These are phyloP conservation scores for Nymphalis io DNA, from an alignment of 1,140 invertebrate species.

Conservation along the genomic window DNA sequence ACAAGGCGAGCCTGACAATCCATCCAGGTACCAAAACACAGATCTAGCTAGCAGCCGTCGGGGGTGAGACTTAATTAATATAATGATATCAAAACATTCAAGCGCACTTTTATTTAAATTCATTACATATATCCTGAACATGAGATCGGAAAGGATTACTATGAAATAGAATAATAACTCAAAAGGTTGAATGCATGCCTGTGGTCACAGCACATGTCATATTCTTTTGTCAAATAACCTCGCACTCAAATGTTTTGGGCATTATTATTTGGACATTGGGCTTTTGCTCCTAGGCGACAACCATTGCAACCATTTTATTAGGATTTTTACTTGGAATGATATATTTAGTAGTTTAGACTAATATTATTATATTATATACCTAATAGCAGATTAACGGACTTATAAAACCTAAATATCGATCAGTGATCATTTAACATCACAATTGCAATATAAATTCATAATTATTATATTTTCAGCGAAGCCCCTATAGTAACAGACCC, in stretches of 20 bases:
- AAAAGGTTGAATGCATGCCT: not conserved
- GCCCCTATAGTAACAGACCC: slow-evolving; percentile 55
- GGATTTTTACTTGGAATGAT: no score
- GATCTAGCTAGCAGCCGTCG: slow-evolving; percentile 56
- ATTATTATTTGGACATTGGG: not conserved
- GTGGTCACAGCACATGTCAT: not conserved
- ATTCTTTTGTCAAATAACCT: not conserved
- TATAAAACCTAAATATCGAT: no score
- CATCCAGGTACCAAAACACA: slow-evolving; percentile 74
- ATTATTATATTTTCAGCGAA: slow-evolving; percentile 47
- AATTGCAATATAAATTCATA: no score
- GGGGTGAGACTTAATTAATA: slow-evolving; percentile 60
- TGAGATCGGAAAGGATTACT: slow-evolving; percentile 4
- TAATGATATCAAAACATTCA: slow-evolving; percentile 14
- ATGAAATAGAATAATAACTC: not conserved
- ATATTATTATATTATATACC: no score
- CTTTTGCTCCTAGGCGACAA: no score
- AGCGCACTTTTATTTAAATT: not conserved
- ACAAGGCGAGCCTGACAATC: slow-evolving; percentile 59
- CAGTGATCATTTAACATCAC: no score
- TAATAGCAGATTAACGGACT: no score
- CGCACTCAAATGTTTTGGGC: not conserved
- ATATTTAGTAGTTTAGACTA: no score
- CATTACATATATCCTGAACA: slow-evolving; percentile 9
- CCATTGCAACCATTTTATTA: no score